Conservation (phyloP, 2,888 invertebrate species). For the Perizoma affinitatum region DNA sequence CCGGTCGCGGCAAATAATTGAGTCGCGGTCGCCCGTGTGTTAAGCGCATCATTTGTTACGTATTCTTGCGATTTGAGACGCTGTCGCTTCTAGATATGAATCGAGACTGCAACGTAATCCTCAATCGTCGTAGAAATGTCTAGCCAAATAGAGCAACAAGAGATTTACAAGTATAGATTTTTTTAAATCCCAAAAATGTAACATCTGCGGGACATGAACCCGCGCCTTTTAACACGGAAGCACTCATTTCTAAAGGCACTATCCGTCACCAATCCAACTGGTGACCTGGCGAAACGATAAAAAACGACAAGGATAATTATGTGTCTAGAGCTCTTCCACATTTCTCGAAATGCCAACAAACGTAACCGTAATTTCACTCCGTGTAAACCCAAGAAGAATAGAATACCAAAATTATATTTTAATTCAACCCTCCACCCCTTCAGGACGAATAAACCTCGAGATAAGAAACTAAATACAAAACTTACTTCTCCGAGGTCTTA, state of each 20-base stretch:
- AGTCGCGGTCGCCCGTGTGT: slow-evolving; percentile 43
- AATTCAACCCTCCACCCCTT: slow-evolving; percentile 54
- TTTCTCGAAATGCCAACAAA: not conserved
- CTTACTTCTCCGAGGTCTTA: slow-evolving; percentile 65
- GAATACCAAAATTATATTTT: slow-evolving; percentile 51
- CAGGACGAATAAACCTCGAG: slow-evolving; percentile 58
- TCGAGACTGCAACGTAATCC: slow-evolving; percentile 6
- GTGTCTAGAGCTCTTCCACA: no score
- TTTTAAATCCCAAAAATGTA: no score
- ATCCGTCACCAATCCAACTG: no score
- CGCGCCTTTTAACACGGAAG: no score
- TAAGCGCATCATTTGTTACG: slow-evolving; percentile 39
- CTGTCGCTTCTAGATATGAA: slow-evolving; percentile 9
- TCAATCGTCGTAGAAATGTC: not conserved
- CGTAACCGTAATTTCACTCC: slow-evolving; percentile 4
- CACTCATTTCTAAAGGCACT: no score
- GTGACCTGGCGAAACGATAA: no score
- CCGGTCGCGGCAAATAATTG: slow-evolving; percentile 55
- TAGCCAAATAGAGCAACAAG: not conserved
- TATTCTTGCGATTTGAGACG: slow-evolving; percentile 41
- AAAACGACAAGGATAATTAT: no score
- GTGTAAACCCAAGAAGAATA: slow-evolving; percentile 27
- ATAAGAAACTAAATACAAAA: slow-evolving; percentile 69
- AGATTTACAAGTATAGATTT: no score
- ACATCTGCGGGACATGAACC: no score